Percentiles rank a stretch among this genome's conserved stretches.
phyloP scores from a whole-genome alignment of 1,140 invertebrate genomes.

The Yoshiicerus persimilis region DNA sequence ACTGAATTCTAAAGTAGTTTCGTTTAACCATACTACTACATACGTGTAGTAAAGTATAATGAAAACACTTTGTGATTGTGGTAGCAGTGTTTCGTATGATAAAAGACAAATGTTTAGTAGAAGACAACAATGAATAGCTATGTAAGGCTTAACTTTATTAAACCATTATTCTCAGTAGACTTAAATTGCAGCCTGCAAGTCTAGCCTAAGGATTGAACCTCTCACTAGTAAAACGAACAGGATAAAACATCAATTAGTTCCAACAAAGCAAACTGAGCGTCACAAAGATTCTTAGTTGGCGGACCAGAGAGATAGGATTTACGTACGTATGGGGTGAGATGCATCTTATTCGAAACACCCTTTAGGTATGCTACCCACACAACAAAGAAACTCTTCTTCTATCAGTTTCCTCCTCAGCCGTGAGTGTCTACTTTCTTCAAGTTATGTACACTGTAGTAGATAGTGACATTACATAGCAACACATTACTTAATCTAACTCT shows the following conservation, averaged over 20 bases:
- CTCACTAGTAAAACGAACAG: background rate
- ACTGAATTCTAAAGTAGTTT: background rate
- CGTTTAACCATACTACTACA: background rate
- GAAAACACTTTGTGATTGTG: background rate
- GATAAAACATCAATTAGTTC: conserved; percentile 7
- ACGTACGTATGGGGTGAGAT: background rate
- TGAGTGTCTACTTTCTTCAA: background rate
- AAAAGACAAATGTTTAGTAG: background rate
- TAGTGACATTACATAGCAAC: background rate
- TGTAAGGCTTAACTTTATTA: background rate
- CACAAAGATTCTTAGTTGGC: background rate
- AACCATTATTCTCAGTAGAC: background rate
- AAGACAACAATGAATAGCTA: background rate
- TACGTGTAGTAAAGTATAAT: background rate
- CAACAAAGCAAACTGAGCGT: background rate
- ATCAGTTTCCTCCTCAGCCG: too few relatives aligned
- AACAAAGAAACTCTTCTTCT: too few relatives aligned
- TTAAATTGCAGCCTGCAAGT: background rate
- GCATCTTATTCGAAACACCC: background rate
- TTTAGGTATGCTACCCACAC: too few relatives aligned
- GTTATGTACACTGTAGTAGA: background rate
- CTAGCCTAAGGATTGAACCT: background rate
- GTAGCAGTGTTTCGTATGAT: background rate
- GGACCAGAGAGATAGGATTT: background rate
- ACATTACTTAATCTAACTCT: too few relatives aligned